These are phyloP conservation scores for Thera britannica DNA, from an alignment of 2,888 invertebrate genomes.

Conservation along the genomic window DNA sequence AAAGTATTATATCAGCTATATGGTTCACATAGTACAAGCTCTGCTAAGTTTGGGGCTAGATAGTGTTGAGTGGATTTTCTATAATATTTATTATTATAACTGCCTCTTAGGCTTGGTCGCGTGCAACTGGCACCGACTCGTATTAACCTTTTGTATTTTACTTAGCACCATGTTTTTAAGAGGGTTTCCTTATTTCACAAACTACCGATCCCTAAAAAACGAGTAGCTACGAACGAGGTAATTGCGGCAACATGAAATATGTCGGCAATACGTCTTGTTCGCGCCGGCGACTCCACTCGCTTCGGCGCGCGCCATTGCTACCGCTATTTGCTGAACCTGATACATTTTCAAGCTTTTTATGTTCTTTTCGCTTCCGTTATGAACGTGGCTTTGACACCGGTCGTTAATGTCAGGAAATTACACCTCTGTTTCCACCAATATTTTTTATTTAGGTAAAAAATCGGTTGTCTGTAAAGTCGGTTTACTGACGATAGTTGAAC, in stretches of 20 bases:
- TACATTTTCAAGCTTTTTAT: slow-evolving; percentile 6
- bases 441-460: too few relatives aligned
- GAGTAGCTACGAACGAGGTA: slow-evolving; percentile 42
- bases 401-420: neutral
- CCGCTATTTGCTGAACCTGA: slow-evolving; percentile 17
- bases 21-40: too few relatives aligned
- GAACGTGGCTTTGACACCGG: neutral
- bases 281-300: slow-evolving; percentile 37
- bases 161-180: neutral
- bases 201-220: slow-evolving; percentile 29
- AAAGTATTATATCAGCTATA: too few relatives aligned
- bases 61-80: too few relatives aligned
- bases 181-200: neutral
- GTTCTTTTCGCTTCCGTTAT: neutral
- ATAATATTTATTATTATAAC: too few relatives aligned
- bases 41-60: too few relatives aligned
- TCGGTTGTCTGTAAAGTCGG: too few relatives aligned
- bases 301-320: slow-evolving; percentile 16
- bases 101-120: too few relatives aligned
- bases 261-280: slow-evolving; percentile 48
- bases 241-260: slow-evolving; percentile 60
- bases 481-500: too few relatives aligned
- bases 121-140: too few relatives aligned
- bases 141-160: neutral
- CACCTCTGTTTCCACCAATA: neutral